Conservation (phyloP, 2,113 vertebrate genomes). For the Coracopsis vasa region DNA sequence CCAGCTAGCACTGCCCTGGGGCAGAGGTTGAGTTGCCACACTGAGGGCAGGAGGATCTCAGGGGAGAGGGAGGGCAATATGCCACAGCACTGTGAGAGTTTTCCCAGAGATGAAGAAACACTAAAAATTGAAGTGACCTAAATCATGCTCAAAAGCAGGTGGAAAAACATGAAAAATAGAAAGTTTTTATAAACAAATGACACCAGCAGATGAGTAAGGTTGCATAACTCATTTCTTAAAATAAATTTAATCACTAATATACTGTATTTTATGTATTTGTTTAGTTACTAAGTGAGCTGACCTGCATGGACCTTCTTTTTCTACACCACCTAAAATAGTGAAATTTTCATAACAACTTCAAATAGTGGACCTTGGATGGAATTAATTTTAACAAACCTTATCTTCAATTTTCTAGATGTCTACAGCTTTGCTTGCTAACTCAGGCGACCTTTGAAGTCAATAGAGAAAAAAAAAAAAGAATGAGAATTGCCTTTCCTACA, state of each 20-base stretch:
- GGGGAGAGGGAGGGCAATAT: background rate
- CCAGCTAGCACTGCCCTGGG: background rate
- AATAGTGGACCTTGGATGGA: background rate
- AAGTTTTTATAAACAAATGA: background rate
- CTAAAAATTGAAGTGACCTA: background rate
- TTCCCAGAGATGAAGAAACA: background rate
- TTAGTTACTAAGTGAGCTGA: background rate
- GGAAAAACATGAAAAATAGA: background rate
- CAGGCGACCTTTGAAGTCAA: background rate
- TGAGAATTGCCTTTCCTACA: background rate
- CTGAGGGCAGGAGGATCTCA: background rate
- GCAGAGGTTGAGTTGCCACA: background rate
- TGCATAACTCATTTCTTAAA: background rate
- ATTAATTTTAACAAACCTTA: background rate
- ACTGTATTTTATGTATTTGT: background rate
- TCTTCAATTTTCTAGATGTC: background rate
- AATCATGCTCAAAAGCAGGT: background rate
- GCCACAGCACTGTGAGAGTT: fast-evolving
- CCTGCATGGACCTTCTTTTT: background rate
- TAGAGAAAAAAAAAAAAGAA: background rate
- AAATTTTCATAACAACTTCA: background rate
- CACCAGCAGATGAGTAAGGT: background rate
- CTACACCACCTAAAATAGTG: background rate
- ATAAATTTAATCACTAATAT: background rate
- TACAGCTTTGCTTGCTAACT: background rate